Percentiles rank a stretch among this genome's conserved stretches.
Evolutionary conservation across 2,888 invertebrate genomes (phyloP).

Genomic region (Papilio gigon): DNA sequence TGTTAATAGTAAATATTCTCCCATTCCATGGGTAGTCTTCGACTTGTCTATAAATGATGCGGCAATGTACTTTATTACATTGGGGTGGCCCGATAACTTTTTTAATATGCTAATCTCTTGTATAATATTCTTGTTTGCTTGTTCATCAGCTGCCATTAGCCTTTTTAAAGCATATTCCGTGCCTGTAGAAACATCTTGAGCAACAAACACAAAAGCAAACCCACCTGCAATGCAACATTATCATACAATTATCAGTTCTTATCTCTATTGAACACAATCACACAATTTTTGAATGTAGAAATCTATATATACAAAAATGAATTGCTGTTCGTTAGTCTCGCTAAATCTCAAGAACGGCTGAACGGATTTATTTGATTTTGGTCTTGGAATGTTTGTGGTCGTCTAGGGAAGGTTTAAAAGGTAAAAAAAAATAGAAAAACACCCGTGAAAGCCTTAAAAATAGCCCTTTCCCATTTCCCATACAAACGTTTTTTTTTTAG

Average conservation of each 20-base stretch:
- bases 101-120: slow-evolving; percentile 93
- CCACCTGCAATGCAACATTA: slow-evolving; percentile 87
- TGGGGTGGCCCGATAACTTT: slow-evolving; percentile 94
- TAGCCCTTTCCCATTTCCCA: too few species aligned
- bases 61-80: slow-evolving; percentile 94
- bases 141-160: slow-evolving; percentile 91
- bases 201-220: slow-evolving; percentile 97
- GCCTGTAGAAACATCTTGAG: slow-evolving; percentile 92
- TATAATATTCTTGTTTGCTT: slow-evolving; percentile 89
- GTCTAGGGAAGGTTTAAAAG: too few species aligned
- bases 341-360: too few species aligned
- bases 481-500: too few species aligned
- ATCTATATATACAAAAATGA: too few species aligned
- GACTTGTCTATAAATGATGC: slow-evolving; percentile 91
- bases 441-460: neutral
- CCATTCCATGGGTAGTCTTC: slow-evolving; percentile 90
- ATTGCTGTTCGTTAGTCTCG: too few species aligned
- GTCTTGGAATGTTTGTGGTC: too few species aligned
- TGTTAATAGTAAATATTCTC: slow-evolving; percentile 95
- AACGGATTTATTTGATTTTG: too few species aligned
- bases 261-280: neutral
- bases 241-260: neutral
- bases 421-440: neutral
- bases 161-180: slow-evolving; percentile 97
- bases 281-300: too few species aligned